Percentiles rank a stretch among this genome's conserved stretches.
These are phyloP conservation scores for Engraulis encrasicolus DNA, from an alignment of 2,113 vertebrate genomes.

Conservation along the genomic window DNA sequence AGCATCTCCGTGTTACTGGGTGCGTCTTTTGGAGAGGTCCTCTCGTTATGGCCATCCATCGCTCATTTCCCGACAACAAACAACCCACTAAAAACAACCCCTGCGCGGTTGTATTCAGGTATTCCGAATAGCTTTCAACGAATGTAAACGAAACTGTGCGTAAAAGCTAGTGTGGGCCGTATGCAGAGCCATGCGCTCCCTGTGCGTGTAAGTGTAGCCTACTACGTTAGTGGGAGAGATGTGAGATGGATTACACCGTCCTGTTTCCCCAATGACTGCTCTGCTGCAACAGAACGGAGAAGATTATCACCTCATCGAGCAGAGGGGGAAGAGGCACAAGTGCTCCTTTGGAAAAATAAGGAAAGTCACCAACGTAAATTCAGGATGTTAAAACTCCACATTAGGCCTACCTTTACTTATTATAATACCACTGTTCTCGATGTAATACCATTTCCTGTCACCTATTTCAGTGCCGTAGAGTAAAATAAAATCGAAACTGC, in stretches of 20 bases:
- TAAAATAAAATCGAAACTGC: background rate
- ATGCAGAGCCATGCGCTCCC: background rate
- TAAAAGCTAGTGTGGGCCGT: background rate
- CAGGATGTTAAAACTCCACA: background rate
- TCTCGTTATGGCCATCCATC: constrained; percentile 73
- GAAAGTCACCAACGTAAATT: background rate
- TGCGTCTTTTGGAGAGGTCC: constrained; percentile 64
- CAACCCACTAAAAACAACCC: background rate
- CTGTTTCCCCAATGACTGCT: constrained; percentile 68
- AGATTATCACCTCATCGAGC: constrained; percentile 62
- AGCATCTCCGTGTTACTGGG: constrained; percentile 74
- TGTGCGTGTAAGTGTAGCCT: background rate
- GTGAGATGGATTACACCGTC: constrained; percentile 58
- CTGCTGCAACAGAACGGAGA: constrained; percentile 44
- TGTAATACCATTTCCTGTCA: no score
- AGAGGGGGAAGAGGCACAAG: background rate
- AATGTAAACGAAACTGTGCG: constrained; percentile 1
- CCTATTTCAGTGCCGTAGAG: no score
- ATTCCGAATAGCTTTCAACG: background rate
- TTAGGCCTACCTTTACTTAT: background rate
- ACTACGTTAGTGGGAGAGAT: background rate
- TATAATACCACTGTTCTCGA: background rate
- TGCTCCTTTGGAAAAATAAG: background rate
- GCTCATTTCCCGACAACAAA: constrained; percentile 53
- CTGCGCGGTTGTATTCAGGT: background rate